phyloP scores from a whole-genome alignment of 2,113 vertebrate species.

The Erpornis zantholeuca region DNA sequence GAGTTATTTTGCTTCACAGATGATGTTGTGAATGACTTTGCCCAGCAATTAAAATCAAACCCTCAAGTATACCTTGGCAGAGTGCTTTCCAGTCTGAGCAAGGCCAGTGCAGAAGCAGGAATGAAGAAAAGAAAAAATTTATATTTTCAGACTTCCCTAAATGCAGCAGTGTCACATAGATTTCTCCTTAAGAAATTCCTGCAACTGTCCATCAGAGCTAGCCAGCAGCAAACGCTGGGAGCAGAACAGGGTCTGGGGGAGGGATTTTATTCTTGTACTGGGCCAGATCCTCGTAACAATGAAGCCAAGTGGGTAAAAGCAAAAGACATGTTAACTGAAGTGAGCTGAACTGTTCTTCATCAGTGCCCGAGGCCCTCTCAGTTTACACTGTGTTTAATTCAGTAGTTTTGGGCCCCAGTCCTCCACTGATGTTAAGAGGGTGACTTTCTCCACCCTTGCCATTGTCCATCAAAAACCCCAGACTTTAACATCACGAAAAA shows the following conservation, averaged over 20 bases:
- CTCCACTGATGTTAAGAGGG: not conserved
- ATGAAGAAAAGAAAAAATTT: not conserved
- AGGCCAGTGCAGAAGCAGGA: not conserved
- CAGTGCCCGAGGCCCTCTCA: not conserved
- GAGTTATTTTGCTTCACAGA: not conserved
- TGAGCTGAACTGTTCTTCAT: not conserved
- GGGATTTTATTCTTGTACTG: not conserved
- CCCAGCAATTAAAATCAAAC: not conserved
- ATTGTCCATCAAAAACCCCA: not conserved
- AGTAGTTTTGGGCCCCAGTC: not conserved
- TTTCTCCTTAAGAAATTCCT: not conserved
- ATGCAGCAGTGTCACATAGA: not conserved
- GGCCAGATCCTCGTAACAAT: not conserved
- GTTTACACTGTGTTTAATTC: not conserved
- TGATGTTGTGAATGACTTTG: not conserved
- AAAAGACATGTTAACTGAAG: conserved; percentile 47
- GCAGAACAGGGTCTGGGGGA: not conserved
- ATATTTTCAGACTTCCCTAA: not conserved
- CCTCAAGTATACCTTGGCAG: not conserved
- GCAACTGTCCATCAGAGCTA: not conserved
- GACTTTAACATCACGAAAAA: not conserved
- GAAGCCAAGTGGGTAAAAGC: conserved; percentile 35
- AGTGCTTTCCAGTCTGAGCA: not conserved
- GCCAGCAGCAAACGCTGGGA: not conserved
- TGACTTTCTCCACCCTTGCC: not conserved